Conservation (phyloP, 2,888 invertebrate genomes). For the Actias luna region DNA sequence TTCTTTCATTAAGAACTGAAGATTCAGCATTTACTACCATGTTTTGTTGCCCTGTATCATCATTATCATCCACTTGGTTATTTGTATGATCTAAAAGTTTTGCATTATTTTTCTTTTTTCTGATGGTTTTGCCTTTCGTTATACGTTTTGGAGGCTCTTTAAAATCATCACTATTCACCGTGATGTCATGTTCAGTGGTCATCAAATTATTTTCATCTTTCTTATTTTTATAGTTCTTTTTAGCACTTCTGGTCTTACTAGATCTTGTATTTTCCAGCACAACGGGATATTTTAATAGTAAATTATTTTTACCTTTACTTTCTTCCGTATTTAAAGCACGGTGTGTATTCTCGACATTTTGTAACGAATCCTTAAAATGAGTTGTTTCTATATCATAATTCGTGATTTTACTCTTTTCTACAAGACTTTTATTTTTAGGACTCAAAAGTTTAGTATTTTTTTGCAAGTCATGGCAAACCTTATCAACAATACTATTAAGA, state of each 20-base stretch:
- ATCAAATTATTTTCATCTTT: background rate
- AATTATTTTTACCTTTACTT: background rate
- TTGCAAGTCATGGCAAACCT: slow-evolving; percentile 54
- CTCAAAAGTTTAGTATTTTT: slow-evolving; percentile 45
- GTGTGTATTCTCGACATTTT: background rate
- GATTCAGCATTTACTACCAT: background rate
- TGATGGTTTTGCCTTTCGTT: background rate
- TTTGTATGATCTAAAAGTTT: background rate
- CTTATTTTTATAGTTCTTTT: background rate
- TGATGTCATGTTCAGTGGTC: background rate
- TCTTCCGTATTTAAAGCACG: background rate
- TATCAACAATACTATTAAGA: slow-evolving; percentile 55
- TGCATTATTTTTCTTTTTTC: background rate
- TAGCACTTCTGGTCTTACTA: background rate
- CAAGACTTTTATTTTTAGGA: slow-evolving; percentile 5
- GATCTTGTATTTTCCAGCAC: background rate
- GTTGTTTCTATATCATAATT: background rate
- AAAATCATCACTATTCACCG: background rate
- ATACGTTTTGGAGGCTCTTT: background rate
- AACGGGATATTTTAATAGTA: background rate
- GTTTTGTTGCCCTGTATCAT: background rate
- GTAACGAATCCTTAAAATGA: background rate
- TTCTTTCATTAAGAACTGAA: background rate
- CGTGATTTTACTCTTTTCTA: background rate
- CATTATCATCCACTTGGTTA: background rate